Conservation (phyloP, 2,113 vertebrate species). For the Sturnira hondurensis region DNA sequence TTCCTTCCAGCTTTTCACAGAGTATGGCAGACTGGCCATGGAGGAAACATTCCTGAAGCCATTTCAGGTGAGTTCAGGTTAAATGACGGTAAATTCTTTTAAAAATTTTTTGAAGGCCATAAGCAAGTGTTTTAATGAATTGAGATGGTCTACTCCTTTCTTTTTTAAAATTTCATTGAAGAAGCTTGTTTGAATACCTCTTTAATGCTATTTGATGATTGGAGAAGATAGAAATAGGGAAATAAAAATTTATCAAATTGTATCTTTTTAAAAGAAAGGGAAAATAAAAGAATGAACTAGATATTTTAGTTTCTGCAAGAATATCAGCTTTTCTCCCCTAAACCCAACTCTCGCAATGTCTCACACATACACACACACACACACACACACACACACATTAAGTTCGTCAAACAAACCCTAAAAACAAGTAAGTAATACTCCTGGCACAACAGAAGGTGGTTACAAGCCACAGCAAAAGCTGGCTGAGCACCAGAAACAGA, state of each 20-base stretch:
- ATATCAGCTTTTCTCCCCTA: neutral
- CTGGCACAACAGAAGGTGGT: neutral
- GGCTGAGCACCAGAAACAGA: neutral
- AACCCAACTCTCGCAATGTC: neutral
- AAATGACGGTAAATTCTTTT: conserved; percentile 8
- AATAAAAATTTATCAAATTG: neutral
- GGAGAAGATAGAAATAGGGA: neutral
- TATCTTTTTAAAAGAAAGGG: neutral
- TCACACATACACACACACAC: too few species aligned
- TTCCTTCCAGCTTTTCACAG: conserved; percentile 92
- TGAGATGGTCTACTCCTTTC: neutral
- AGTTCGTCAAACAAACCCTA: neutral
- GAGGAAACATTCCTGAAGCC: conserved; percentile 98
- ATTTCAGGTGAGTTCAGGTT: conserved; percentile 89
- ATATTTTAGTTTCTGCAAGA: neutral
- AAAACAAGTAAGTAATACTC: neutral
- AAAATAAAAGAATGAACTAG: neutral
- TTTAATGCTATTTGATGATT: neutral
- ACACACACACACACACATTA: too few species aligned
- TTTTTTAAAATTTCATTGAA: conserved; percentile 29
- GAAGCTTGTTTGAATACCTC: neutral
- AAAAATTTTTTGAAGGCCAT: neutral
- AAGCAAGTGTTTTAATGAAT: neutral
- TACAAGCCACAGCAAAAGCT: neutral
- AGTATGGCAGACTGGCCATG: conserved; percentile 97